These are phyloP conservation scores for Xyrichtys novacula DNA, from an alignment of 2,797 vertebrate genomes.

Conservation along the genomic window DNA sequence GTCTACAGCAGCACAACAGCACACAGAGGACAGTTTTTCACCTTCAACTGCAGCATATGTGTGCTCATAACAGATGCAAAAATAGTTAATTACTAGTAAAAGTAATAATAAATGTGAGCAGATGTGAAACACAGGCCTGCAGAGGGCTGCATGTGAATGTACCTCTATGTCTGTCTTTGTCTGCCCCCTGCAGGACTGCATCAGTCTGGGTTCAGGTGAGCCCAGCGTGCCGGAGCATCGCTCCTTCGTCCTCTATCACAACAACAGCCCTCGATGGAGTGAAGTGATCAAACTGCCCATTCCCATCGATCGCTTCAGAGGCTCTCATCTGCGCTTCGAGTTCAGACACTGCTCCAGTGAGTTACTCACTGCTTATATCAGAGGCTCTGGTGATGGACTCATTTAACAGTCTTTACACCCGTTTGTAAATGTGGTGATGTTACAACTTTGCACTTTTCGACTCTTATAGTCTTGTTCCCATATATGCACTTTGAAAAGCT, in stretches of 20 bases:
- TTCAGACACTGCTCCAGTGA: conserved; percentile 99
- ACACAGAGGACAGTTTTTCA: too few relatives aligned
- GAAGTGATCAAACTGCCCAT: conserved; percentile 96
- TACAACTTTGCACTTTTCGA: too few relatives aligned
- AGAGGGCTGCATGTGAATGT: too few relatives aligned
- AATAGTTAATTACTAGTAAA: too few relatives aligned
- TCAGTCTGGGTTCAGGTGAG: conserved; percentile 95
- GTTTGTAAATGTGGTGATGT: not conserved
- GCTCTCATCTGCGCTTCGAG: conserved; percentile 98
- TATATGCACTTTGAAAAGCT: too few relatives aligned
- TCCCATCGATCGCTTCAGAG: conserved; percentile 96
- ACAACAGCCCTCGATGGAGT: conserved; percentile 97
- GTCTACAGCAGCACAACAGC: too few relatives aligned
- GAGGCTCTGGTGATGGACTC: not conserved
- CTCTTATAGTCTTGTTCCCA: too few relatives aligned
- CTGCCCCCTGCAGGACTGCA: conserved; percentile 89
- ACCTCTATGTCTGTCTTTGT: not conserved
- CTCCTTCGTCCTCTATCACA: conserved; percentile 98
- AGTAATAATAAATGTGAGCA: too few relatives aligned
- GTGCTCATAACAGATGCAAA: too few relatives aligned
- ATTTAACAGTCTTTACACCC: too few relatives aligned
- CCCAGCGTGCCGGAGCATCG: conserved; percentile 91
- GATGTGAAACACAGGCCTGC: too few relatives aligned
- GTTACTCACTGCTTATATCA: conserved; percentile 24
- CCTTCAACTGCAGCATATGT: too few relatives aligned